Conservation (phyloP, 1,140 invertebrate species). For the Oryctes rhinoceros region DNA sequence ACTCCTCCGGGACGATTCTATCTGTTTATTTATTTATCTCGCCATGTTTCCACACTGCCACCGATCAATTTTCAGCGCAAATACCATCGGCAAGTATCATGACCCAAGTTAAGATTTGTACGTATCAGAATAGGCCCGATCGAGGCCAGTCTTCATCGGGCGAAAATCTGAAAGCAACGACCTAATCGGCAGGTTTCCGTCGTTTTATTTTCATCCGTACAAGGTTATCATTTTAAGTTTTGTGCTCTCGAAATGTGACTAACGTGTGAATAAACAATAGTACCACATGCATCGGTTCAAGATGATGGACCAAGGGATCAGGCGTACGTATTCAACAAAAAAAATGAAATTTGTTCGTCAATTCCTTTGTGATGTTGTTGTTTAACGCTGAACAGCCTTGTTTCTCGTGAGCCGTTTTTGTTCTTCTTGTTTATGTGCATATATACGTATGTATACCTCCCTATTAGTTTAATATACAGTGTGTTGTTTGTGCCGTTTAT, state of each 20-base stretch:
- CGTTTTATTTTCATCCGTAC: neutral
- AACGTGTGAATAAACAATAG: neutral
- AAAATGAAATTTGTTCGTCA: constrained; percentile 4
- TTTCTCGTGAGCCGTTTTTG: neutral
- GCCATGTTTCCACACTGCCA: neutral
- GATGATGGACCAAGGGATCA: constrained; percentile 31
- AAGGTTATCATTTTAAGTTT: neutral
- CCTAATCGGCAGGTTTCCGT: constrained; percentile 9
- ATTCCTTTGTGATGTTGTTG: neutral
- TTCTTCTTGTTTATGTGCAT: neutral
- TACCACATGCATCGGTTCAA: constrained; percentile 15
- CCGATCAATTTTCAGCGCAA: neutral
- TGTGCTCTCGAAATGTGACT: constrained; percentile 19
- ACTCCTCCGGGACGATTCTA: constrained; percentile 1
- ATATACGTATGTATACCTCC: neutral
- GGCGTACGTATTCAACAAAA: neutral
- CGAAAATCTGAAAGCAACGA: neutral
- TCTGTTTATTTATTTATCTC: constrained; percentile 32
- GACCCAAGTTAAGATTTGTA: constrained; percentile 1
- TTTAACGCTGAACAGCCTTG: neutral
- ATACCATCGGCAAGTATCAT: neutral
- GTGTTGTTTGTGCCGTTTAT: constrained; percentile 15
- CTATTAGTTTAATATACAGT: constrained; percentile 7
- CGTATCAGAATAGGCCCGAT: neutral
- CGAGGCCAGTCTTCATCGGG: neutral